Percentiles rank a stretch among this genome's conserved stretches.
phyloP scores from a whole-genome alignment of 92 coral and sea anemone genomes.

The Anthopleura xanthogrammica region DNA sequence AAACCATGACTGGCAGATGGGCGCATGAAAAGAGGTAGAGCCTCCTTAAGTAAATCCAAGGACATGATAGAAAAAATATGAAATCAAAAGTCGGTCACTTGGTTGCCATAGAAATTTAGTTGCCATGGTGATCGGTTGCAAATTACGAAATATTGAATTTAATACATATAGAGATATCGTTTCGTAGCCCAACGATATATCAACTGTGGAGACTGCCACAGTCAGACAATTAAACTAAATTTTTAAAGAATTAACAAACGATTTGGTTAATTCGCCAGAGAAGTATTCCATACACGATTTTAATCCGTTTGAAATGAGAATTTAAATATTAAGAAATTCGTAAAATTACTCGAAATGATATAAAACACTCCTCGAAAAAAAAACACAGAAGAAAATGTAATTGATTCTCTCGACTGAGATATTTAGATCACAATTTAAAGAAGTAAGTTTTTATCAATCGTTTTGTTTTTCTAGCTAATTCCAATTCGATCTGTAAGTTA shows the following conservation, averaged over 20 bases:
- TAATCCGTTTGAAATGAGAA: too few species aligned
- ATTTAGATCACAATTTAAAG: too few species aligned
- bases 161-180: neutral
- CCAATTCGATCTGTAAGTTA: too few species aligned
- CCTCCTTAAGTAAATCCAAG: neutral
- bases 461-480: neutral
- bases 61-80: neutral
- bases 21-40: neutral
- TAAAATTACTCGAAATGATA: too few species aligned
- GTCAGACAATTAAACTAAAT: neutral
- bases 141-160: neutral
- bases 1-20: neutral
- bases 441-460: neutral
- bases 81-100: neutral
- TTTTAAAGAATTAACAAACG: neutral
- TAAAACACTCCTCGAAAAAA: too few species aligned
- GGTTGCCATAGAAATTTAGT: slow-evolving; percentile 16
- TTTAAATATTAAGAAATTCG: too few species aligned
- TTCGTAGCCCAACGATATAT: neutral
- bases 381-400: too few species aligned
- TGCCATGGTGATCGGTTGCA: slow-evolving; percentile 13
- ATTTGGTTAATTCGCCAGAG: neutral
- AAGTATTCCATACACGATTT: neutral
- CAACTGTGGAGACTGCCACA: neutral
- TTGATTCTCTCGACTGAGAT: too few species aligned